Percentiles rank a stretch among this genome's conserved stretches.
Evolutionary conservation across 2,113 vertebrate species (phyloP).

Genomic region (Fulmarus glacialis): DNA sequence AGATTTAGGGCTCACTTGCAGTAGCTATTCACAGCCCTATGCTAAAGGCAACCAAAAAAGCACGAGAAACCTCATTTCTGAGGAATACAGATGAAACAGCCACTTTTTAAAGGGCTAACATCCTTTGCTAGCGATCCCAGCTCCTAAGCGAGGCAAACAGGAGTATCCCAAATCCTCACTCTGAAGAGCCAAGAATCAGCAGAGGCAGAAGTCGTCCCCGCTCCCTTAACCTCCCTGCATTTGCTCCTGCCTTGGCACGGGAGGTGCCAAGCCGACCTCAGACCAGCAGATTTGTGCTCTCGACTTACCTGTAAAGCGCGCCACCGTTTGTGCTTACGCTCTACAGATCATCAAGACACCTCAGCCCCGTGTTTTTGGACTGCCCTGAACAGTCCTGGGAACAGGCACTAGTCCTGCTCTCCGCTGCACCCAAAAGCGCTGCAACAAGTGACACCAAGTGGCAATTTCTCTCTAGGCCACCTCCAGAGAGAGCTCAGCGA

Average conservation of each 20-base stretch:
- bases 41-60: not conserved
- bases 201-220: not conserved
- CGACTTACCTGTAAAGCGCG: rapidly evolving
- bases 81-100: not conserved
- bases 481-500: rapidly evolving
- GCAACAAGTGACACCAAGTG: not conserved
- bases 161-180: not conserved
- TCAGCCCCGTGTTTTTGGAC: not conserved
- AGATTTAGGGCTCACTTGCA: not conserved
- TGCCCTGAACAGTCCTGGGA: not conserved
- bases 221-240: not conserved
- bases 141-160: not conserved
- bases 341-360: not conserved
- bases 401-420: not conserved
- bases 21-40: not conserved
- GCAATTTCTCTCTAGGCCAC: not conserved
- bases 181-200: not conserved
- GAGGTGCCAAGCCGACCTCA: not conserved
- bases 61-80: not conserved
- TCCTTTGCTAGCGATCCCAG: not conserved
- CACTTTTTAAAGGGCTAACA: not conserved
- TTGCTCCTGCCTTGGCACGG: not conserved
- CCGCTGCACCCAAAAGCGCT: rapidly evolving
- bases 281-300: not conserved
- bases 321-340: not conserved